Percentiles rank a stretch among this genome's conserved stretches.
These are phyloP conservation scores for Martes martes DNA, from an alignment of 2,113 vertebrate genomes.

Conservation along the genomic window DNA sequence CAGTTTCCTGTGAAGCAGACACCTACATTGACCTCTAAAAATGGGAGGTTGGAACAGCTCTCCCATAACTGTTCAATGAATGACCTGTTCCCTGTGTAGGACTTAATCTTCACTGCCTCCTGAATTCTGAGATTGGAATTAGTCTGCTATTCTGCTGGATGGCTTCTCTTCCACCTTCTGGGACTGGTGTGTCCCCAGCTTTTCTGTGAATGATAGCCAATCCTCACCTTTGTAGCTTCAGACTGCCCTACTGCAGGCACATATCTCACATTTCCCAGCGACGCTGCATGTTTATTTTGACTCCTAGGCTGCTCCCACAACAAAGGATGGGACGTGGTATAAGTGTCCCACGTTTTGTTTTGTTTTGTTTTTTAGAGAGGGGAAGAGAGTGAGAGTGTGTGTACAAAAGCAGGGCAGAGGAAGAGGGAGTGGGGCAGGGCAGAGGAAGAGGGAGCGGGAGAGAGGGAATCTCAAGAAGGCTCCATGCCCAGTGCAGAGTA, in stretches of 20 bases:
- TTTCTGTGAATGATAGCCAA: not conserved
- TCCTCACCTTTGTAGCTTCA: not conserved
- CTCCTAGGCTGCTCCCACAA: not conserved
- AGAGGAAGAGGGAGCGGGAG: not conserved
- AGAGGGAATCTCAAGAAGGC: not conserved
- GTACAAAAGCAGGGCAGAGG: not conserved
- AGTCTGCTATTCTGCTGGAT: not conserved
- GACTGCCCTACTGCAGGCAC: not conserved
- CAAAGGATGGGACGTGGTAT: not conserved
- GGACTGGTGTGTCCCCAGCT: not conserved
- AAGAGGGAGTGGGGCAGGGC: not conserved
- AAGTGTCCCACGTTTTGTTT: not conserved
- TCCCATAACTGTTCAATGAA: not conserved
- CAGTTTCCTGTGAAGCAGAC: not conserved
- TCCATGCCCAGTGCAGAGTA: not conserved
- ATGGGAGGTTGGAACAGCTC: too few species aligned
- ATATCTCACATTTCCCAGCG: not conserved
- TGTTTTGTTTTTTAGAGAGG: not conserved
- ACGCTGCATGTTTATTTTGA: not conserved
- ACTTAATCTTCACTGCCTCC: not conserved
- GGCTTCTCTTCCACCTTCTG: not conserved
- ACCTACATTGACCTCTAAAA: not conserved
- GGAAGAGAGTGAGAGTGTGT: not conserved
- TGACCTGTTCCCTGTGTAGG: too few species aligned
- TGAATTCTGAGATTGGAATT: not conserved